Evolutionary conservation across 2,888 invertebrate genomes (phyloP).

Genomic region (Oscheius sp.): DNA sequence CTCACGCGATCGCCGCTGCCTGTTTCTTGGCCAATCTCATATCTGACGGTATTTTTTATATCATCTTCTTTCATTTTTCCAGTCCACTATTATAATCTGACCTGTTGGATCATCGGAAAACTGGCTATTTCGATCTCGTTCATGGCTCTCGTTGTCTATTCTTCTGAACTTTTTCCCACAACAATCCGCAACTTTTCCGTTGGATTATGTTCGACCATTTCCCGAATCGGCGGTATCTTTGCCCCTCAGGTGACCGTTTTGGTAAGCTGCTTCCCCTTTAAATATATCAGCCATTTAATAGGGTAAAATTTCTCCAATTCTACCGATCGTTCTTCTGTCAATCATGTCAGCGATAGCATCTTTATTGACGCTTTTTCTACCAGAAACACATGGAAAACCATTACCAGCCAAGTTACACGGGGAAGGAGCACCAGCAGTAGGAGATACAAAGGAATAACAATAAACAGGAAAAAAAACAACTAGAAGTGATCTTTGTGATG

Average conservation of each 20-base stretch:
- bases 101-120: conserved; percentile 65
- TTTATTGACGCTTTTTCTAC: conserved; percentile 50
- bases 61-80: too few relatives aligned
- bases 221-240: conserved; percentile 54
- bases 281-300: conserved; percentile 30
- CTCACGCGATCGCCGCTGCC: conserved; percentile 48
- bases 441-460: too few relatives aligned
- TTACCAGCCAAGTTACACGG: conserved; percentile 37
- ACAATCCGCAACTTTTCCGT: conserved; percentile 49
- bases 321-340: conserved; percentile 45
- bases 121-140: conserved; percentile 66
- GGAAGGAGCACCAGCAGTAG: too few relatives aligned
- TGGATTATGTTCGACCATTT: conserved; percentile 57
- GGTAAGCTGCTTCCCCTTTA: conserved; percentile 38
- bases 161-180: conserved; percentile 61
- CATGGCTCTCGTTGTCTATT: conserved; percentile 67
- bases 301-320: conserved; percentile 40
- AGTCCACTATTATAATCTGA: neutral
- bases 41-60: neutral
- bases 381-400: conserved; percentile 53
- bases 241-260: conserved; percentile 55
- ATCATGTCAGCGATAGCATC: conserved; percentile 46
- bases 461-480: too few relatives aligned
- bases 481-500: too few relatives aligned
- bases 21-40: conserved; percentile 42